Conservation (phyloP, 2,113 vertebrate genomes). For the Opisthocomus hoazin region DNA sequence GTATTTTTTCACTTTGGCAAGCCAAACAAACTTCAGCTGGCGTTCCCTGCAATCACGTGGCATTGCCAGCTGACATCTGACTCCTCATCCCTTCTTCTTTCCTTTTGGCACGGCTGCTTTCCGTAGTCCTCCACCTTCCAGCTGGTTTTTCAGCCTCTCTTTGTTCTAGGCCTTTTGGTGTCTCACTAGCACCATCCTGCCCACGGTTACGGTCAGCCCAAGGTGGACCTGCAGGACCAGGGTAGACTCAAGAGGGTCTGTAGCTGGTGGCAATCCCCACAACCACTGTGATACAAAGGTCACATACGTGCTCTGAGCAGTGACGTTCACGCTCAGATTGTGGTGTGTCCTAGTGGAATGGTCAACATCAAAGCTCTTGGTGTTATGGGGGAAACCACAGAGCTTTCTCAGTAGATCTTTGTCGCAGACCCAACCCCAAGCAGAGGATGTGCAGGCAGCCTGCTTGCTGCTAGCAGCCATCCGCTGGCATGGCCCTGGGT, state of each 20-base stretch:
- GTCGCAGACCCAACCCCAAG: neutral
- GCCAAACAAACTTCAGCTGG: neutral
- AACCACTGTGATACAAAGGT: neutral
- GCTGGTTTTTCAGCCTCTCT: neutral
- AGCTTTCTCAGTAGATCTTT: neutral
- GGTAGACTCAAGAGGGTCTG: neutral
- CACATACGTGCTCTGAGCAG: neutral
- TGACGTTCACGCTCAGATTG: rapidly evolving
- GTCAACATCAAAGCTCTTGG: neutral
- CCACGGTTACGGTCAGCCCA: rapidly evolving
- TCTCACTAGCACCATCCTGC: neutral
- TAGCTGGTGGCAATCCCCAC: neutral
- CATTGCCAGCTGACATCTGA: neutral
- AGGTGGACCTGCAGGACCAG: neutral
- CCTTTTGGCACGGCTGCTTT: neutral
- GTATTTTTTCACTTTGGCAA: neutral
- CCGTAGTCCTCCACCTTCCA: neutral
- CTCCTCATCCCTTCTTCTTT: neutral
- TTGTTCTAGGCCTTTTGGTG: neutral
- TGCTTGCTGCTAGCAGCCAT: neutral
- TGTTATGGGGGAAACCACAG: neutral
- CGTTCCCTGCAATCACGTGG: neutral
- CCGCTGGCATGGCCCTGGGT: neutral
- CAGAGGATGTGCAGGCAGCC: neutral
- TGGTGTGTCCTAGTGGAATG: neutral